Percentiles rank a stretch among this genome's conserved stretches.
phyloP scores from a whole-genome alignment of 92 coral and sea anemone species.

The Epizoanthus stellaris region DNA sequence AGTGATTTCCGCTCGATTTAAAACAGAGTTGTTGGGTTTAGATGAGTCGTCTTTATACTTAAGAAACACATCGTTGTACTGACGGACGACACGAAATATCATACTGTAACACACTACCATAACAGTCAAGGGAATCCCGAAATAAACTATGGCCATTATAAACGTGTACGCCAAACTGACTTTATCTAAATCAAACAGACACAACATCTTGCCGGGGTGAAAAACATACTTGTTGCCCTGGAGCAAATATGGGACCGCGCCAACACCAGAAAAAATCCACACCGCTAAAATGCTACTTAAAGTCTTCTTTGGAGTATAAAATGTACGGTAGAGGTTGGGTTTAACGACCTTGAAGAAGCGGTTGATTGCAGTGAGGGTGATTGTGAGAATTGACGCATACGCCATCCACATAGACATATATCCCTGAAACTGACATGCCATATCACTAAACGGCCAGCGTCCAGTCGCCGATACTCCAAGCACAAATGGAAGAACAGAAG shows the following conservation, averaged over 20 bases:
- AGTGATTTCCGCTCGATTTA: slow-evolving; percentile 13
- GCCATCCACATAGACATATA: slow-evolving; percentile 35
- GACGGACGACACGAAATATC: slow-evolving; percentile 21
- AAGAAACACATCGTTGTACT: slow-evolving; percentile 11
- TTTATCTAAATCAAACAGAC: slow-evolving; percentile 28
- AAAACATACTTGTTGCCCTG: slow-evolving; percentile 38
- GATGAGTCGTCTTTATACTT: neutral
- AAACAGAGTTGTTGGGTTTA: neutral
- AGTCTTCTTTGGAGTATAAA: slow-evolving; percentile 29
- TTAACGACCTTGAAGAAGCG: slow-evolving; percentile 42
- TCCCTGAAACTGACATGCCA: slow-evolving; percentile 31
- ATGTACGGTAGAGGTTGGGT: slow-evolving; percentile 11
- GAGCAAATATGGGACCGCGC: slow-evolving; percentile 31
- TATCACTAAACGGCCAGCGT: slow-evolving; percentile 27
- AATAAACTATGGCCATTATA: slow-evolving; percentile 18
- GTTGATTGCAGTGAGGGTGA: slow-evolving; percentile 32
- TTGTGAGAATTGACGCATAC: slow-evolving; percentile 31
- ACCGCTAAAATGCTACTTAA: slow-evolving; percentile 16
- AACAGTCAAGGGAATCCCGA: slow-evolving; percentile 8
- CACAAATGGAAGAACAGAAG: slow-evolving; percentile 31
- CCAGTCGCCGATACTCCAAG: slow-evolving; percentile 33
- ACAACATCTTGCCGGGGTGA: slow-evolving; percentile 40
- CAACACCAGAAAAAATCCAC: slow-evolving; percentile 20
- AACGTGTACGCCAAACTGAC: slow-evolving; percentile 8
- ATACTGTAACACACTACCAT: slow-evolving; percentile 31